Evolutionary conservation across 2,888 invertebrate species (phyloP).

Genomic region (Epiblema foenella): DNA sequence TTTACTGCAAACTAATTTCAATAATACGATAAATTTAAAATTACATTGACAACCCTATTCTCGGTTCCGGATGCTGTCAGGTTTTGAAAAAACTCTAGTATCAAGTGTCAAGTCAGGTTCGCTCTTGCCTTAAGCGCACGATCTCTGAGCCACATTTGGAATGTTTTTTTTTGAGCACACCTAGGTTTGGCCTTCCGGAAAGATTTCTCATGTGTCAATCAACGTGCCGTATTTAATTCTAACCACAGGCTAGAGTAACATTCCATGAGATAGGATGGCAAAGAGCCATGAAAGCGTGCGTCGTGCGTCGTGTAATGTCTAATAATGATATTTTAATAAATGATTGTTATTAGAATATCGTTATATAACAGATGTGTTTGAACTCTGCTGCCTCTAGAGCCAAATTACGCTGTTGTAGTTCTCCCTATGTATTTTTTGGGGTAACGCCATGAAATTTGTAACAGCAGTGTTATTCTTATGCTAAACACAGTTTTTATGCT

Average conservation of each 20-base stretch:
- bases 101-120: conserved; percentile 26
- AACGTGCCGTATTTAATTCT: neutral
- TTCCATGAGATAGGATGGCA: neutral
- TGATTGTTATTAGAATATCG: too few relatives aligned
- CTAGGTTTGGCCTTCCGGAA: conserved; percentile 8
- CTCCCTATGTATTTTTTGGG: too few relatives aligned
- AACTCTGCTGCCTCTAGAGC: neutral
- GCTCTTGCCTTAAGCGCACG: conserved; percentile 11
- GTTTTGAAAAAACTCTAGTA: conserved; percentile 21
- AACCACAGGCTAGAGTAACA: neutral
- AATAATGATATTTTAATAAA: too few relatives aligned
- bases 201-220: conserved; percentile 15
- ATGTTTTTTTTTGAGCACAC: conserved; percentile 13
- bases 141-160: conserved; percentile 17
- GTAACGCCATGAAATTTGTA: neutral
- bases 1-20: too few relatives aligned
- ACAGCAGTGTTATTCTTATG: neutral
- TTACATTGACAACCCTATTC: conserved; percentile 24
- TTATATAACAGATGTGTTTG: too few relatives aligned
- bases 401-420: neutral
- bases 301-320: too few relatives aligned
- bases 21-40: neutral
- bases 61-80: conserved; percentile 20
- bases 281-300: neutral
- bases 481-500: neutral